Evolutionary conservation across 2,888 invertebrate species (phyloP), one percentile per base, ranked within the genome.

Genomic region (Horisme vitalbata): DNA sequence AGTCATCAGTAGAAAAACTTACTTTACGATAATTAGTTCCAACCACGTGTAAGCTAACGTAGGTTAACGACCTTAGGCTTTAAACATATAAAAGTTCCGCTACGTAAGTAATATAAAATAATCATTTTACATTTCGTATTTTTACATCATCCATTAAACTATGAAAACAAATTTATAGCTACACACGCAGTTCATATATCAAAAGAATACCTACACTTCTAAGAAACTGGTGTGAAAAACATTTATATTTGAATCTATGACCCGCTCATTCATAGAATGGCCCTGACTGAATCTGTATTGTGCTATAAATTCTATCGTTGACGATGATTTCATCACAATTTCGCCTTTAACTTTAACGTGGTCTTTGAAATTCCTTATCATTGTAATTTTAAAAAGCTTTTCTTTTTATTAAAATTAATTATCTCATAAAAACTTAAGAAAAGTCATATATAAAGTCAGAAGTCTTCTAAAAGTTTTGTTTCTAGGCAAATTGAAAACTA

Each of bases 181-280:
- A 13, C 37, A 47, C 33, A 33, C 28, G 45, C 27, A 39, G 43
- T 31, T 38, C 18, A 38, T 28, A 38, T 28, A 45, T 38, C 41
- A 45, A 50, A 37, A 33, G 15, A 43, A 45, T 38, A 34, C 27
- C 27, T 26, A 44, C 13, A 30, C 8, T 18, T 45, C 11, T 23
- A 3, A 34, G 21, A 34, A 45, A 33, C 12, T 11, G 5, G 14
- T 24, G 14, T 21, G 14, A 31, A 33, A 23, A 33, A 18, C n/a
- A 26, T 26, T 21, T 23, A 30, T 14, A 31, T 18, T 20, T 27
- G 8, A 32, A 41, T 41, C n/a, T 32, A 26, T 15, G 27, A 15
- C 15, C 7, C 5, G n/a, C 18, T 39, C 43, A 49, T 49, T 51
- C 41, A 45, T 50, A 52, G 52, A 45, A 49, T 44, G 45, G 31